Percentiles rank a stretch among this genome's conserved stretches.
Conservation (phyloP, 1,140 invertebrate genomes). For the Macrotrachela quadricornifera region DNA sequence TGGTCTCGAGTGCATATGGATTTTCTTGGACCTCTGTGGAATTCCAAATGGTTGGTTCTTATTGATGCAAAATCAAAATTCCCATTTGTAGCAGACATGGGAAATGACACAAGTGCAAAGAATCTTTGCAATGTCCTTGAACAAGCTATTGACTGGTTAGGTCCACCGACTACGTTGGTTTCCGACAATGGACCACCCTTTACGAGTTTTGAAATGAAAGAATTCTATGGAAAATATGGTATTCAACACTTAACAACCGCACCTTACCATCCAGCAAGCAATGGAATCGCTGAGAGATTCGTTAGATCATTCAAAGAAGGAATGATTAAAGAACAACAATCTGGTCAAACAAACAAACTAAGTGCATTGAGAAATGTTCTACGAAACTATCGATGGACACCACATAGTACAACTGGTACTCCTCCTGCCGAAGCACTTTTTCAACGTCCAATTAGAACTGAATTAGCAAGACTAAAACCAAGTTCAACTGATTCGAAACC, state of each 20-base stretch:
- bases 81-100: conserved; percentile 26
- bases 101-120: conserved; percentile 6
- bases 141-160: conserved; percentile 9
- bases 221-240: conserved; percentile 9
- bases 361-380: too few species aligned
- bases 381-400: neutral
- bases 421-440: too few species aligned
- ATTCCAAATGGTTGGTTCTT: conserved; percentile 20
- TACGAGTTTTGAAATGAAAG: conserved; percentile 9
- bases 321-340: too few species aligned
- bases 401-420: neutral
- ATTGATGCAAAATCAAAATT: conserved; percentile 32
- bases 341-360: too few species aligned
- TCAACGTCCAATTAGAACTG: too few species aligned
- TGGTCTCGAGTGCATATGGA: conserved; percentile 21
- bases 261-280: conserved; percentile 17
- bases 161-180: conserved; percentile 10
- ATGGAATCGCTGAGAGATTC: too few species aligned
- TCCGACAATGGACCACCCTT: conserved; percentile 13
- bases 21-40: conserved; percentile 20
- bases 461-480: too few species aligned
- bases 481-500: too few species aligned
- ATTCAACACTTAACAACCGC: too few species aligned
- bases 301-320: too few species aligned
- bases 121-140: neutral